These are phyloP conservation scores for Sylvia borin DNA, from an alignment of 2,797 vertebrate species.

Conservation along the genomic window DNA sequence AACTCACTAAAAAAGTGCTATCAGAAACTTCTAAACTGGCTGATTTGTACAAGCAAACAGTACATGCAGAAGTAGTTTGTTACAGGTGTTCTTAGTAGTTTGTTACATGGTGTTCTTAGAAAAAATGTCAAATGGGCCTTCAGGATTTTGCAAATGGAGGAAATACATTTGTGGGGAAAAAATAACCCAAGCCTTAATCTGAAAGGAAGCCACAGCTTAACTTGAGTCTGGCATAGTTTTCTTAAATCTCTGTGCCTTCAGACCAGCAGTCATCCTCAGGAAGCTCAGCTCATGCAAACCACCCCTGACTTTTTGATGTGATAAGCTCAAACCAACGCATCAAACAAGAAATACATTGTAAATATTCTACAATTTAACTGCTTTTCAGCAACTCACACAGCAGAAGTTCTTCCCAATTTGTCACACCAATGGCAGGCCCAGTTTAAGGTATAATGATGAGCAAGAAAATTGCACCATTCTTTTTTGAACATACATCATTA, in stretches of 20 bases:
- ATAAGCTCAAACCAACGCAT: neutral
- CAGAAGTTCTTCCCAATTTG: neutral
- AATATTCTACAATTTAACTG: neutral
- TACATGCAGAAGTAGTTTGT: neutral
- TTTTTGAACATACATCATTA: constrained; percentile 4
- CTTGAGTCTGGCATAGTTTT: neutral
- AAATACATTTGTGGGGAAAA: neutral
- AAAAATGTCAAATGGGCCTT: neutral
- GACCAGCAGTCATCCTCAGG: neutral
- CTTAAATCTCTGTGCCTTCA: neutral
- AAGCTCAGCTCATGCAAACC: neutral
- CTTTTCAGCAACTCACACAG: neutral
- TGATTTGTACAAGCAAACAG: neutral
- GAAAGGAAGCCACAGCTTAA: neutral
- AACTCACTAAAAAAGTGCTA: neutral
- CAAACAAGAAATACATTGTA: neutral
- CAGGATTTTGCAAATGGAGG: neutral
- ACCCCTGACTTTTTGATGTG: neutral
- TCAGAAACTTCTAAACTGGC: neutral
- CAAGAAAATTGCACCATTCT: neutral
- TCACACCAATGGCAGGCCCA: neutral
- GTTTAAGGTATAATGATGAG: neutral
- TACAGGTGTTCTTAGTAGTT: no score
- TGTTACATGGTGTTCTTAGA: neutral
- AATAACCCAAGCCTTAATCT: neutral